These are phyloP conservation scores for Perccottus glenii DNA, from an alignment of 2,113 vertebrate genomes.

Conservation along the genomic window DNA sequence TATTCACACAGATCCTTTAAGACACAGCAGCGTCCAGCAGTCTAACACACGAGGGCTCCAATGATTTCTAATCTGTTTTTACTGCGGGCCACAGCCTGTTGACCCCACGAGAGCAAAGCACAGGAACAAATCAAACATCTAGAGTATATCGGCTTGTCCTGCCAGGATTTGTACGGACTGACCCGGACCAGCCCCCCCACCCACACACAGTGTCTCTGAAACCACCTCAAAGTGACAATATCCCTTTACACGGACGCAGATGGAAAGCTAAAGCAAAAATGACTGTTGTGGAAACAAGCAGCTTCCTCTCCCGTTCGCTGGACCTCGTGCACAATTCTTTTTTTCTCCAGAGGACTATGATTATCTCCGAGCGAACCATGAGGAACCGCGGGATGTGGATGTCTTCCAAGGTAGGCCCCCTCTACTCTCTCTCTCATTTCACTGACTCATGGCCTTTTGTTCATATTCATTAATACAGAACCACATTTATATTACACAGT, in stretches of 20 bases:
- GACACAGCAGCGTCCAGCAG: slow-evolving; percentile 40
- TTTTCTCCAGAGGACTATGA: slow-evolving; percentile 63
- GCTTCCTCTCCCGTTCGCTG: slow-evolving; percentile 59
- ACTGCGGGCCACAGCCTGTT: slow-evolving; percentile 46
- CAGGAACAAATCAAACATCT: slow-evolving; percentile 60
- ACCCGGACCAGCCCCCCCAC: slow-evolving; percentile 49
- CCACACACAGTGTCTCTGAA: slow-evolving; percentile 57
- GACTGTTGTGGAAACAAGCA: slow-evolving; percentile 65
- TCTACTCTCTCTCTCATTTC: slow-evolving; percentile 8
- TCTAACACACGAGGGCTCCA: slow-evolving; percentile 67
- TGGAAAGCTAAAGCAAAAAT: slow-evolving; percentile 70
- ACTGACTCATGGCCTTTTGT: slow-evolving; percentile 16
- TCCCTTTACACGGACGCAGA: slow-evolving; percentile 78
- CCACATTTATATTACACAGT: not conserved
- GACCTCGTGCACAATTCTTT: slow-evolving; percentile 66
- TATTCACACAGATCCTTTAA: slow-evolving; percentile 27
- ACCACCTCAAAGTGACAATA: slow-evolving; percentile 76
- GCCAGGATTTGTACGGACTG: slow-evolving; percentile 62
- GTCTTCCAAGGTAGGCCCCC: slow-evolving; percentile 74
- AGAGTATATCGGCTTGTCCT: slow-evolving; percentile 59
- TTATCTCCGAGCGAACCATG: slow-evolving; percentile 63
- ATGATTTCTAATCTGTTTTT: slow-evolving; percentile 44
- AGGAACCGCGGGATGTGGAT: slow-evolving; percentile 57
- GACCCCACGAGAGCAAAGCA: slow-evolving; percentile 68
- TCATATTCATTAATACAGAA: not conserved